Conservation (phyloP, 2,113 vertebrate species). For the Tragelaphus buxtoni region DNA sequence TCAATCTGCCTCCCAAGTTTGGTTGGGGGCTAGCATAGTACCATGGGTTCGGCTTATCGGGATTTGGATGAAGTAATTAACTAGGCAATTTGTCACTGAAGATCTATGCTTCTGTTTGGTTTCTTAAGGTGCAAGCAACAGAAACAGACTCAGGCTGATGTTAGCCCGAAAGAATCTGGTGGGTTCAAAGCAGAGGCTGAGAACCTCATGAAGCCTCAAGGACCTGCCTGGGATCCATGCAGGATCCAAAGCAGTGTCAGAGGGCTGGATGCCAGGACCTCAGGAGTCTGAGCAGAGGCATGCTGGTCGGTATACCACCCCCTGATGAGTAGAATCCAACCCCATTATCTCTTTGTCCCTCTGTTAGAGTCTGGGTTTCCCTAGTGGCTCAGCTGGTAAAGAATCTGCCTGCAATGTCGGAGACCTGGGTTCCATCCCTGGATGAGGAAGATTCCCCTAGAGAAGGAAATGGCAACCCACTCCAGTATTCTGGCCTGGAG, state of each 20-base stretch:
- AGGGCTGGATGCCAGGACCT: not conserved
- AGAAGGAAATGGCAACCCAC: not conserved
- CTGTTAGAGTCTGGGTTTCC: not conserved
- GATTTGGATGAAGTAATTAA: not conserved
- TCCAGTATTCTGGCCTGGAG: not conserved
- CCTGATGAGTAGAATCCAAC: not conserved
- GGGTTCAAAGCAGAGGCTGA: not conserved
- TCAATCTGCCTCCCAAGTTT: not conserved
- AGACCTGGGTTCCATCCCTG: not conserved
- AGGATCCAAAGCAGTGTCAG: not conserved
- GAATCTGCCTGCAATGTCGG: not conserved
- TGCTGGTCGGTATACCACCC: not conserved
- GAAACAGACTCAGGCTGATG: not conserved
- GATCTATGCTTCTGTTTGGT: not conserved
- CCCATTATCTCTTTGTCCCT: not conserved
- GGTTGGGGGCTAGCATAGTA: not conserved
- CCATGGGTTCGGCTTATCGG: not conserved
- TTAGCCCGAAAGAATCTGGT: not conserved
- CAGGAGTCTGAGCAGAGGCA: not conserved
- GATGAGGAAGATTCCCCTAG: not conserved
- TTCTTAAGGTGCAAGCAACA: not conserved
- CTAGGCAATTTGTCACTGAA: not conserved
- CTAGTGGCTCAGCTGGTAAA: not conserved
- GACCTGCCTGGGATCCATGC: no score
- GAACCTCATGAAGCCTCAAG: not conserved